phyloP scores from a whole-genome alignment of 2,797 vertebrate species.

The Malacoctenus gilli region DNA sequence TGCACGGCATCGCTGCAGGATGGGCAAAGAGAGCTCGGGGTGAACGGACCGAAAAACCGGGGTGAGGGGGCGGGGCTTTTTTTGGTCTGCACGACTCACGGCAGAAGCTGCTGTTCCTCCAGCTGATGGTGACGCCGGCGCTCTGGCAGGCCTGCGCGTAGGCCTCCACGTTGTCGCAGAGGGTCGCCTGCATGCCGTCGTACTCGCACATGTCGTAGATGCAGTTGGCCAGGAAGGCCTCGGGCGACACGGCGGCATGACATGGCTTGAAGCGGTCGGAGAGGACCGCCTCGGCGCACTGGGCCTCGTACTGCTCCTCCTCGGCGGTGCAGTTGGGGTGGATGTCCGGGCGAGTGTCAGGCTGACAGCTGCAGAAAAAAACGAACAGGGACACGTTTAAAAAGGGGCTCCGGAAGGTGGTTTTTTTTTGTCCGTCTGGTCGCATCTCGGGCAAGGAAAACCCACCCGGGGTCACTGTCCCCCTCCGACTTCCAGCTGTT shows the following conservation, averaged over 20 bases:
- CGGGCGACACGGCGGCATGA: conserved; percentile 63
- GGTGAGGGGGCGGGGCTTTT: too few relatives aligned
- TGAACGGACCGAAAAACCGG: too few relatives aligned
- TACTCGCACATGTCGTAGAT: conserved; percentile 86
- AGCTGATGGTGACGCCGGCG: conserved; percentile 76
- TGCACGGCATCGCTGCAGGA: conserved; percentile 81
- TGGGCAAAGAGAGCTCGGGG: neutral
- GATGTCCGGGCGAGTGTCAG: conserved; percentile 72
- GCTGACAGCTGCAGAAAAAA: conserved; percentile 63
- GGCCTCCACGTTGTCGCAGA: conserved; percentile 83
- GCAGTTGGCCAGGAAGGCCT: conserved; percentile 73
- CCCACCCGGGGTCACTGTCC: conserved; percentile 82
- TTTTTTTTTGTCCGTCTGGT: too few relatives aligned
- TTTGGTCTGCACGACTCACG: conserved; percentile 76
- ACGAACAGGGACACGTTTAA: too few relatives aligned
- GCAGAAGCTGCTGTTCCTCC: conserved; percentile 85
- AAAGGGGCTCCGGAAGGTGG: too few relatives aligned
- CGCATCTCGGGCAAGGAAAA: too few relatives aligned
- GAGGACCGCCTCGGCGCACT: conserved; percentile 70
- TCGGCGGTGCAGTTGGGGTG: conserved; percentile 67
- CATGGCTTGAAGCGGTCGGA: conserved; percentile 78
- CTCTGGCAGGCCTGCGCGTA: conserved; percentile 84
- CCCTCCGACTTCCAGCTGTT: conserved; percentile 86
- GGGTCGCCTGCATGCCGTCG: conserved; percentile 79
- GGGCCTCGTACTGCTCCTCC: conserved; percentile 60